Conservation (phyloP, 64 coral and sea anemone genomes). For the Montipora cactus region DNA sequence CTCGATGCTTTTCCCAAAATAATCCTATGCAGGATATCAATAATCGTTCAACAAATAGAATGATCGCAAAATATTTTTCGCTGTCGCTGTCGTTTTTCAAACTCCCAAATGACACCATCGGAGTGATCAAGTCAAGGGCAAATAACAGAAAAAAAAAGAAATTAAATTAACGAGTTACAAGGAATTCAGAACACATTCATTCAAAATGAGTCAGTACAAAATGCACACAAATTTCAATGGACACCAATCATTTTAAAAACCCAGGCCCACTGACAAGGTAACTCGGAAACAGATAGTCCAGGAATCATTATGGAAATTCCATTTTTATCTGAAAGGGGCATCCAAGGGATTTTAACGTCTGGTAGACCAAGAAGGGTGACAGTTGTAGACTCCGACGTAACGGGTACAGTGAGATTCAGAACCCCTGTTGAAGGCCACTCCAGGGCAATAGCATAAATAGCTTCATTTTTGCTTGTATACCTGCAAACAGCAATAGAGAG, state of each 20-base stretch:
- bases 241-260: constrained; percentile 46
- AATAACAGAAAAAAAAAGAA: no score
- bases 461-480: constrained; percentile 36
- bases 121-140: no score
- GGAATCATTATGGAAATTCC: constrained; percentile 18
- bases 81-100: no score
- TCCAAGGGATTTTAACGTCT: constrained; percentile 26
- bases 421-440: constrained; percentile 22
- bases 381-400: background rate
- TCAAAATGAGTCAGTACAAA: no score
- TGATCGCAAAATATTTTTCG: no score
- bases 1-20: no score
- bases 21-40: no score
- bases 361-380: constrained; percentile 33
- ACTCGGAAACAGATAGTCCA: background rate
- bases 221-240: background rate
- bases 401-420: constrained; percentile 13
- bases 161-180: no score
- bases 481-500: background rate
- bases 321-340: background rate
- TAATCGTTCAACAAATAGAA: no score
- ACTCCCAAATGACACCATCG: no score
- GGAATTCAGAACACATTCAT: no score
- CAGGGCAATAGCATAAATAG: constrained; percentile 16
- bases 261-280: constrained; percentile 52